These are phyloP conservation scores for Rhinophrynus dorsalis DNA, from an alignment of 2,797 vertebrate species.

Conservation along the genomic window DNA sequence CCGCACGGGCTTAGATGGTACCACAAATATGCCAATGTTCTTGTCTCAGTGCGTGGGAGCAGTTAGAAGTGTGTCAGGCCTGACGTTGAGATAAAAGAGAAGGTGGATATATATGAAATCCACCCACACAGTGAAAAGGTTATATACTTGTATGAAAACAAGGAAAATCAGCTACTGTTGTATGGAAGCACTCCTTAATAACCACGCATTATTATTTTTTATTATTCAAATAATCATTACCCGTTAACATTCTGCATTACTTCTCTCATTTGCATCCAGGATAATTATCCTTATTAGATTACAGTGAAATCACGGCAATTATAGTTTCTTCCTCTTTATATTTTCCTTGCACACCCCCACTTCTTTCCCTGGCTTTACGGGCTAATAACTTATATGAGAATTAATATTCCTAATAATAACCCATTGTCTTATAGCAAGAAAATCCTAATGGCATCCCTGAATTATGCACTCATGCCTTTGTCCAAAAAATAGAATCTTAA, in stretches of 20 bases:
- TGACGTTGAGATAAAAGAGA: slow-evolving; percentile 31
- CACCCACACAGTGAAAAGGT: slow-evolving; percentile 41
- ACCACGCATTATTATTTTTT: slow-evolving; percentile 33
- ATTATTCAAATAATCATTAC: slow-evolving; percentile 45
- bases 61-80: slow-evolving; percentile 21
- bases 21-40: slow-evolving; percentile 1
- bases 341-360: background rate
- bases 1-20: background rate
- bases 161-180: slow-evolving; percentile 14
- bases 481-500: too few relatives aligned
- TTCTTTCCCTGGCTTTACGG: too few relatives aligned
- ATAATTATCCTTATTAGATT: slow-evolving; percentile 45
- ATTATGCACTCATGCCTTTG: too few relatives aligned
- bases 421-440: too few relatives aligned
- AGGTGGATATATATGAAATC: slow-evolving; percentile 30
- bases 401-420: too few relatives aligned
- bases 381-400: too few relatives aligned
- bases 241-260: slow-evolving; percentile 30
- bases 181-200: slow-evolving; percentile 31
- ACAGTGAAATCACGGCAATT: slow-evolving; percentile 40
- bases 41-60: slow-evolving; percentile 23
- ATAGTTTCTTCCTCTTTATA: slow-evolving; percentile 18
- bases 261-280: slow-evolving; percentile 38
- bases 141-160: slow-evolving; percentile 39
- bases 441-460: too few relatives aligned